phyloP scores from a whole-genome alignment of 2,888 invertebrate species.

The Crossocerus cetratus region DNA sequence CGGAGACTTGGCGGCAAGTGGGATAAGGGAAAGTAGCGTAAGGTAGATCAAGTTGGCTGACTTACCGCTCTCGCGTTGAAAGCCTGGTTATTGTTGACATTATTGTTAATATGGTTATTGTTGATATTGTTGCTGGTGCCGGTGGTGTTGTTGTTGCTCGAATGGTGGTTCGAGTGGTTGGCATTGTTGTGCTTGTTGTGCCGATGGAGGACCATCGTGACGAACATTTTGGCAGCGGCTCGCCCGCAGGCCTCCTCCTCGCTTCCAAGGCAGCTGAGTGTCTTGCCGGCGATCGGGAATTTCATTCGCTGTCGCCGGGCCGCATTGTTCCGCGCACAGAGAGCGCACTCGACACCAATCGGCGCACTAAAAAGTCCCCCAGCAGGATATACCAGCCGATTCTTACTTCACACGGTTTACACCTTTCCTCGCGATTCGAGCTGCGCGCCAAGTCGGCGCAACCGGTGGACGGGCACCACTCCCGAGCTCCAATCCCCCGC shows the following conservation, averaged over 20 bases:
- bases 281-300: constrained; percentile 32
- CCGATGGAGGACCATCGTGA: constrained; percentile 75
- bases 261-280: constrained; percentile 33
- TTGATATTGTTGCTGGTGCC: constrained; percentile 60
- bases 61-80: constrained; percentile 70
- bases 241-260: constrained; percentile 33
- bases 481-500: no score
- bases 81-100: constrained; percentile 66
- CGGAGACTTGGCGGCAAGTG: no score
- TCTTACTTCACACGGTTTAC: no score
- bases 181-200: constrained; percentile 69
- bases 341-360: constrained; percentile 5
- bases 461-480: constrained; percentile 42
- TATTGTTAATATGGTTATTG: constrained; percentile 71
- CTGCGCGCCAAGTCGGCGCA: neutral
- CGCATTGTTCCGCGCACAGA: constrained; percentile 35
- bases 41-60: constrained; percentile 30
- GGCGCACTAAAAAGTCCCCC: constrained; percentile 35
- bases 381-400: no score
- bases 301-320: constrained; percentile 45
- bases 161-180: constrained; percentile 62
- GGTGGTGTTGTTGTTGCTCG: constrained; percentile 63
- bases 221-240: constrained; percentile 67
- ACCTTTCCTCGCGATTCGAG: neutral
- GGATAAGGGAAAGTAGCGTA: neutral